Percentiles rank a stretch among this genome's conserved stretches.
These are phyloP conservation scores for Dermatemys mawii DNA, from an alignment of 2,113 vertebrate species.

Conservation along the genomic window DNA sequence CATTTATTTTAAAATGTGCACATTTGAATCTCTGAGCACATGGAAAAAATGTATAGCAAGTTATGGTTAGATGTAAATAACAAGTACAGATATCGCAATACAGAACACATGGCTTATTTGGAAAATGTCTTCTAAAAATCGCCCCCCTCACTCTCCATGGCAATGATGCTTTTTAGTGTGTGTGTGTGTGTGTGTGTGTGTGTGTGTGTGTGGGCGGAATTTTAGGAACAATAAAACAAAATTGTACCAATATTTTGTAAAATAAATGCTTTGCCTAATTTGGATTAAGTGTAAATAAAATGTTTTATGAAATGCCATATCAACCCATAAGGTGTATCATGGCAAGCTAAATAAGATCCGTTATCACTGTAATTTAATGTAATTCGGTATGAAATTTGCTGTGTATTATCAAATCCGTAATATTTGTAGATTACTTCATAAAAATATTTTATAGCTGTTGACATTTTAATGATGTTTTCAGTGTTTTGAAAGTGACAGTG, in stretches of 20 bases:
- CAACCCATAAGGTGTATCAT: not conserved
- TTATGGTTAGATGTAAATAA: too few relatives aligned
- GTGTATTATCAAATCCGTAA: conserved; percentile 39
- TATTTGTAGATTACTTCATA: conserved; percentile 81
- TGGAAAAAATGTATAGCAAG: not conserved
- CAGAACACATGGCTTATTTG: not conserved
- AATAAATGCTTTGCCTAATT: not conserved
- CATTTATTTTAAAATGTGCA: not conserved
- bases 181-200: fast-evolving
- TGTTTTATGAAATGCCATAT: not conserved
- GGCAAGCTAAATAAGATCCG: not conserved
- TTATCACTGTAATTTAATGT: not conserved
- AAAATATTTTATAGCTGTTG: conserved; percentile 79
- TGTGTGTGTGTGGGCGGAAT: fast-evolving
- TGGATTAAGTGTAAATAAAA: not conserved
- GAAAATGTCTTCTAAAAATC: not conserved
- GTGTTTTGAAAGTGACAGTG: conserved; percentile 70
- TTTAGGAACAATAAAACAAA: not conserved
- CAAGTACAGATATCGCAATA: too few relatives aligned
- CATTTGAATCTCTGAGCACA: not conserved
- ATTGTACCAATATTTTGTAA: not conserved
- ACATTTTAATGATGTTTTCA: conserved; percentile 85
- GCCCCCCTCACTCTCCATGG: not conserved
- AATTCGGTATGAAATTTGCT: conserved; percentile 5
- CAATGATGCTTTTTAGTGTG: not conserved